Percentiles rank a stretch among this genome's conserved stretches.
These are phyloP conservation scores for Hermatobates lingyangjiaoensis DNA, from an alignment of 1,140 invertebrate species.

Conservation along the genomic window DNA sequence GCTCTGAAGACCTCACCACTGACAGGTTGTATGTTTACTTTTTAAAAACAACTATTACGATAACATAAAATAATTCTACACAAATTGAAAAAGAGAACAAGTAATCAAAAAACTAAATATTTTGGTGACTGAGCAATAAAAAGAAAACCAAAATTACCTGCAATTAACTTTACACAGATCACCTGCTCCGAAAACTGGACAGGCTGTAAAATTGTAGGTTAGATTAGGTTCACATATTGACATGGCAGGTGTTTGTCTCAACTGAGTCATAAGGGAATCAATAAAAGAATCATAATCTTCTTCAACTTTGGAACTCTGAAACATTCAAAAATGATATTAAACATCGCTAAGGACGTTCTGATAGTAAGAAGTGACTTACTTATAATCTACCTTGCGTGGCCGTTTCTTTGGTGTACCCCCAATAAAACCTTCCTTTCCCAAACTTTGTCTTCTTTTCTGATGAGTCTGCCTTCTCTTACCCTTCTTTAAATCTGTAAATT, in stretches of 20 bases:
- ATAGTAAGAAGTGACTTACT: too few species aligned
- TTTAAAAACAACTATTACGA: too few species aligned
- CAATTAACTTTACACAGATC: constrained; percentile 49
- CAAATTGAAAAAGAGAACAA: too few species aligned
- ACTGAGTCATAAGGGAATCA: constrained; percentile 66
- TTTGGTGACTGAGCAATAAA: too few species aligned
- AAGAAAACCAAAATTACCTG: constrained; percentile 28
- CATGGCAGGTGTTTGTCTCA: constrained; percentile 64
- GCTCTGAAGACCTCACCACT: too few species aligned
- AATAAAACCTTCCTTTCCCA: constrained; percentile 32
- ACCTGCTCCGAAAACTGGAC: constrained; percentile 59
- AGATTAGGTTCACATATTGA: constrained; percentile 73
- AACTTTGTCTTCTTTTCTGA: constrained; percentile 54
- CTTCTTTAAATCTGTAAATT: too few species aligned
- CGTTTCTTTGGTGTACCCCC: constrained; percentile 53
- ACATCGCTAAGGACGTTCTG: too few species aligned
- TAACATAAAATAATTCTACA: too few species aligned
- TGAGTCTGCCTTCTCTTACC: constrained; percentile 63
- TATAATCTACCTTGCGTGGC: constrained; percentile 39
- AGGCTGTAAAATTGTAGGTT: constrained; percentile 58
- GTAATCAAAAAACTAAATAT: too few species aligned
- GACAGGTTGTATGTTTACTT: too few species aligned
- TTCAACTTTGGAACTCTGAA: constrained; percentile 50
- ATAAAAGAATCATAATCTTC: constrained; percentile 84
- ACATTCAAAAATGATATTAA: too few species aligned